A percentile compares a stretch with the other conserved stretches of the same genome.
phyloP scores from a whole-genome alignment of 1,140 invertebrate species.

The Anastrepha ludens region DNA sequence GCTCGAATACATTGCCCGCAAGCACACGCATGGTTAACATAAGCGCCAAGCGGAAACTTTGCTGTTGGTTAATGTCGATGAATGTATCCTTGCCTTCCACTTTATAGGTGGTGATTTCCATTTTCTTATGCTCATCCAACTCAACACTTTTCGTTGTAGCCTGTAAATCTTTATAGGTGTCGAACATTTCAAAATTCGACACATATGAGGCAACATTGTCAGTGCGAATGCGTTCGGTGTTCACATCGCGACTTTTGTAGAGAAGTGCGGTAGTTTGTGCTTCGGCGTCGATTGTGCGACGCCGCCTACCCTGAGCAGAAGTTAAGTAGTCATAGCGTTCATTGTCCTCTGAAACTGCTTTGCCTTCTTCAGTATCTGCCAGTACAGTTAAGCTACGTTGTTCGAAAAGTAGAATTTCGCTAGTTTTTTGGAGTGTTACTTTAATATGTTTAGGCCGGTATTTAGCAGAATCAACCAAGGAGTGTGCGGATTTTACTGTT shows the following conservation, averaged over 20 bases:
- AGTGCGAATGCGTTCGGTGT: slow-evolving; percentile 76
- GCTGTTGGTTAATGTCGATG: slow-evolving; percentile 69
- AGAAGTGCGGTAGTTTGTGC: slow-evolving; percentile 80
- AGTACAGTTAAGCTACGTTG: slow-evolving; percentile 79
- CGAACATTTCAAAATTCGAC: slow-evolving; percentile 84
- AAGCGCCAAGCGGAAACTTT: slow-evolving; percentile 78
- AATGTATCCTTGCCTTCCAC: slow-evolving; percentile 70
- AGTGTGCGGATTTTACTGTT: not conserved
- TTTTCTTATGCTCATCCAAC: slow-evolving; percentile 73
- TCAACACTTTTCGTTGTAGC: slow-evolving; percentile 70
- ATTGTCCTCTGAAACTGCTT: slow-evolving; percentile 78
- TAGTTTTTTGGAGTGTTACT: slow-evolving; percentile 80
- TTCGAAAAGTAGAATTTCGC: slow-evolving; percentile 80
- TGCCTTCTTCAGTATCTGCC: slow-evolving; percentile 77
- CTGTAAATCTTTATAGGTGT: slow-evolving; percentile 77
- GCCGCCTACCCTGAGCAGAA: slow-evolving; percentile 78
- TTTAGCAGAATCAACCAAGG: slow-evolving; percentile 6
- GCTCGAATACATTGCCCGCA: slow-evolving; percentile 79
- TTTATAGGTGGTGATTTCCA: slow-evolving; percentile 71
- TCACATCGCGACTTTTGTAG: slow-evolving; percentile 79
- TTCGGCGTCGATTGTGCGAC: slow-evolving; percentile 79
- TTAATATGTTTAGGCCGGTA: slow-evolving; percentile 72
- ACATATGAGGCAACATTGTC: slow-evolving; percentile 79
- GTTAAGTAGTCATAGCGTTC: slow-evolving; percentile 80
- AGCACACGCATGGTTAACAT: slow-evolving; percentile 81